Evolutionary conservation across 2,888 invertebrate genomes (phyloP).

Genomic region (Aleiodes testaceus): DNA sequence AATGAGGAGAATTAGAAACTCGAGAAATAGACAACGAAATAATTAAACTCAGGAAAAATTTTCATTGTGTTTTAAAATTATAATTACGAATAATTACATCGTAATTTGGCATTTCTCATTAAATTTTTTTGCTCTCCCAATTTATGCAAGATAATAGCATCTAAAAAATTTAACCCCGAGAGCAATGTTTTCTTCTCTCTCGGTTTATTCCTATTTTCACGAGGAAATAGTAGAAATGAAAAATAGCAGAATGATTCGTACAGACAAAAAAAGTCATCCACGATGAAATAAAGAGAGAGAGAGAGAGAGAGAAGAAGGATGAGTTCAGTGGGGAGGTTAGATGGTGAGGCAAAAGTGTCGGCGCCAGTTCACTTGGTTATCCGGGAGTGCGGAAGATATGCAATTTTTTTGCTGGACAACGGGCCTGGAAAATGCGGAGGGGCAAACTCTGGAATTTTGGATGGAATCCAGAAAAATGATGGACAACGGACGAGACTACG

Average conservation of each 20-base stretch:
- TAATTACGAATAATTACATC: constrained; percentile 28
- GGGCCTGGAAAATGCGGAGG: neutral
- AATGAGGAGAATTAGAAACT: constrained; percentile 2
- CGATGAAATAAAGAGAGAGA: constrained; percentile 14
- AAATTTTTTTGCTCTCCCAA: neutral
- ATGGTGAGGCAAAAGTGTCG: constrained; percentile 42
- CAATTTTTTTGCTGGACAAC: constrained; percentile 38
- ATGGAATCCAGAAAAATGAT: constrained; percentile 56
- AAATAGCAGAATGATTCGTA: constrained; percentile 44
- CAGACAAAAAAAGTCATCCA: constrained; percentile 39
- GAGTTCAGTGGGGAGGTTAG: neutral
- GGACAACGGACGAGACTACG: constrained; percentile 55
- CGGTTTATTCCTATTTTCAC: neutral
- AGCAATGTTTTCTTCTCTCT: constrained; percentile 1
- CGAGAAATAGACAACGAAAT: neutral
- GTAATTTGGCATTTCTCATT: neutral
- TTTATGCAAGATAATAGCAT: constrained; percentile 5
- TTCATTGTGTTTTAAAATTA: neutral
- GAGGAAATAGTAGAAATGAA: constrained; percentile 15
- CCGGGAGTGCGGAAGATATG: constrained; percentile 38
- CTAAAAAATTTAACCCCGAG: neutral
- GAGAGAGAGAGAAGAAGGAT: neutral
- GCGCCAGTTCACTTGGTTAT: constrained; percentile 48
- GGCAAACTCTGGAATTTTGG: constrained; percentile 50
- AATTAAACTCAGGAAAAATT: neutral